phyloP scores from a whole-genome alignment of 2,888 invertebrate species.

The Trisateles emortualis region DNA sequence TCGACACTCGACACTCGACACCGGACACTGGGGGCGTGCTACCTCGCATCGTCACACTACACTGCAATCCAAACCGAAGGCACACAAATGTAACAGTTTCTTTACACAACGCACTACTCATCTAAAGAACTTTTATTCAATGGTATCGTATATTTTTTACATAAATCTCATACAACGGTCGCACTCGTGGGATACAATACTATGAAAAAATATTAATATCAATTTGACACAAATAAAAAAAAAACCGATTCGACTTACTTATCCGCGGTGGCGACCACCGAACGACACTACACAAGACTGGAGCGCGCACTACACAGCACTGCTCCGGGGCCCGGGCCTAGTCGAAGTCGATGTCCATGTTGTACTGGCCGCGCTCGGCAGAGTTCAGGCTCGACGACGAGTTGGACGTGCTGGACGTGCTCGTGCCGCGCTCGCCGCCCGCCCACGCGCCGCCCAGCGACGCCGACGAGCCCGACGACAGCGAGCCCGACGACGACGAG shows the following conservation, averaged over 20 bases:
- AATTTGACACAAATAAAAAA: constrained; percentile 45
- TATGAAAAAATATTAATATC: constrained; percentile 29
- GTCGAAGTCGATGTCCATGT: constrained; percentile 84
- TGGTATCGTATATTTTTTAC: constrained; percentile 44
- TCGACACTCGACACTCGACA: background rate
- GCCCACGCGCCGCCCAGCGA: constrained; percentile 58
- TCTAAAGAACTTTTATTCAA: constrained; percentile 45
- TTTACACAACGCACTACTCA: constrained; percentile 39
- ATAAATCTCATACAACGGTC: constrained; percentile 49
- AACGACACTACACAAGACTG: background rate
- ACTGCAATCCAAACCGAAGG: constrained; percentile 54
- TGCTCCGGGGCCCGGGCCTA: constrained; percentile 45
- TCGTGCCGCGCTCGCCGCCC: constrained; percentile 25
- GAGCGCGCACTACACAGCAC: constrained; percentile 12
- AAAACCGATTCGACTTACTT: constrained; percentile 34
- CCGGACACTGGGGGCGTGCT: background rate
- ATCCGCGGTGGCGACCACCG: background rate
- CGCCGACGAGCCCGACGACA: constrained; percentile 49
- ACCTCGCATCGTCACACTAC: constrained; percentile 17
- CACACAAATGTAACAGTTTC: constrained; percentile 46
- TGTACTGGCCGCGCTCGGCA: constrained; percentile 65
- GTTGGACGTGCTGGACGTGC: constrained; percentile 39
- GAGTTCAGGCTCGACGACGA: constrained; percentile 47
- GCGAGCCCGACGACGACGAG: constrained; percentile 44
- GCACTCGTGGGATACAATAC: constrained; percentile 38